A percentile compares a stretch with the other conserved stretches of the same genome.
Conservation (phyloP, 2,888 invertebrate species). For the Cistogaster globosa region DNA sequence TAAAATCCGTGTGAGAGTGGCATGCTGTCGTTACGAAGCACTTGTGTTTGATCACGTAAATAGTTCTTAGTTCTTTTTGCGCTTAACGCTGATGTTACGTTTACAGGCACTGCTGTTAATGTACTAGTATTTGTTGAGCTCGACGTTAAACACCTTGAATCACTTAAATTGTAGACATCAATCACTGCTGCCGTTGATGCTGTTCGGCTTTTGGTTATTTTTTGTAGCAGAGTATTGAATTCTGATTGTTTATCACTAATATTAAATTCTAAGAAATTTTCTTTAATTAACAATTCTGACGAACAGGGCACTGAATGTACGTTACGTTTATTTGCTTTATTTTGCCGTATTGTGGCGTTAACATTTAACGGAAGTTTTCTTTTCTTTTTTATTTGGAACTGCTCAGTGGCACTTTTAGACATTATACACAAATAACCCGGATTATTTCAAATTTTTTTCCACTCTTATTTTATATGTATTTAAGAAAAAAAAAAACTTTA, state of each 20-base stretch:
- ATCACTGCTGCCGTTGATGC: slow-evolving; percentile 58
- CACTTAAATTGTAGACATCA: slow-evolving; percentile 31
- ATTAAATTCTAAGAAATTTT: slow-evolving; percentile 60
- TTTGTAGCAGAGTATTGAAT: slow-evolving; percentile 54
- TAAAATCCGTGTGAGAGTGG: slow-evolving; percentile 79
- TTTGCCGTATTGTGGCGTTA: slow-evolving; percentile 38
- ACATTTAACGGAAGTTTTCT: slow-evolving; percentile 73
- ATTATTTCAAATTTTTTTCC: slow-evolving; percentile 33
- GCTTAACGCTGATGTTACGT: slow-evolving; percentile 38
- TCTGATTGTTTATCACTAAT: slow-evolving; percentile 59
- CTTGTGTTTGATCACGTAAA: slow-evolving; percentile 70
- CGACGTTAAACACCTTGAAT: slow-evolving; percentile 59
- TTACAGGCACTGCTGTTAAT: slow-evolving; percentile 42
- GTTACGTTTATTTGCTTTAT: slow-evolving; percentile 49
- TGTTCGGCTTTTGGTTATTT: slow-evolving; percentile 45
- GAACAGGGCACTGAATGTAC: slow-evolving; percentile 43
- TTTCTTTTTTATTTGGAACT: slow-evolving; percentile 76
- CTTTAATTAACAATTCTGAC: slow-evolving; percentile 59
- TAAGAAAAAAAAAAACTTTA: neutral
- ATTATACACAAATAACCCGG: slow-evolving; percentile 69
- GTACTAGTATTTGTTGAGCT: slow-evolving; percentile 58
- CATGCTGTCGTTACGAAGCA: slow-evolving; percentile 72
- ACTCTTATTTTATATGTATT: slow-evolving; percentile 18
- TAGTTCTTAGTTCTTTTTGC: slow-evolving; percentile 41
- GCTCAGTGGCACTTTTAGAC: slow-evolving; percentile 75